Evolutionary conservation across 1,140 invertebrate genomes (phyloP), one percentile per base, ranked within the genome.

Genomic region (Xylocopa sonorina): DNA sequence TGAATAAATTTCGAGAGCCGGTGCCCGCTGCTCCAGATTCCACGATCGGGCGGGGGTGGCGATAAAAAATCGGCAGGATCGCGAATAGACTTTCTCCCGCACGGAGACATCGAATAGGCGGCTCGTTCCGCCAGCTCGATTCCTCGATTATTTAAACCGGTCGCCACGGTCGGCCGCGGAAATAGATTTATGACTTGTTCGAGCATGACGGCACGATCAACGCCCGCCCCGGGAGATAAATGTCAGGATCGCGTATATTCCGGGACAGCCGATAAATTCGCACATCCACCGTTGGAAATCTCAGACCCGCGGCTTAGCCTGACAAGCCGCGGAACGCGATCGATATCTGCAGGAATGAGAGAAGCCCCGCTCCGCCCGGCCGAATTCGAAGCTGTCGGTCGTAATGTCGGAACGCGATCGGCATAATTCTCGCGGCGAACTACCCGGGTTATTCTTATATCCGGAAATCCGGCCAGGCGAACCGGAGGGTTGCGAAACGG

Each of bases 271-370:
- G 76, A 84, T 85, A 82, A 84, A 69, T 71, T 78, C 55, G 60
- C 68, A 77, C 78, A 79, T 78, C 58, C 68, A 46, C 67, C 38
- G n/a, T n/a, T 68, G 68, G 73, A 84, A 85, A 81, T 82, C 84
- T 74, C 71, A 67, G 57, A 82, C 80, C 77, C 81, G 78, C 57
- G 60, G 83, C 55, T 74, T 57, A 66, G 72, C 82, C 72, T 57
- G 80, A 78, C 80, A 67, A 87, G 46, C 67, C 66, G 81, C 75
- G 79, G 73, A 84, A 73, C 80, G 80, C 78, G 84, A 78, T 89
- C 88, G 86, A 88, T 88, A 88, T 64, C 63, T 71, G 34, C 77
- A 78, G 60, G 74, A 68, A 79, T 77, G 57, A 78, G 57, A 78
- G 69, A 77, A 87, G 75, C 81, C 78, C 74, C 67, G 78, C 75